Conservation (phyloP, 2,113 vertebrate species). For the Podarcis muralis region DNA sequence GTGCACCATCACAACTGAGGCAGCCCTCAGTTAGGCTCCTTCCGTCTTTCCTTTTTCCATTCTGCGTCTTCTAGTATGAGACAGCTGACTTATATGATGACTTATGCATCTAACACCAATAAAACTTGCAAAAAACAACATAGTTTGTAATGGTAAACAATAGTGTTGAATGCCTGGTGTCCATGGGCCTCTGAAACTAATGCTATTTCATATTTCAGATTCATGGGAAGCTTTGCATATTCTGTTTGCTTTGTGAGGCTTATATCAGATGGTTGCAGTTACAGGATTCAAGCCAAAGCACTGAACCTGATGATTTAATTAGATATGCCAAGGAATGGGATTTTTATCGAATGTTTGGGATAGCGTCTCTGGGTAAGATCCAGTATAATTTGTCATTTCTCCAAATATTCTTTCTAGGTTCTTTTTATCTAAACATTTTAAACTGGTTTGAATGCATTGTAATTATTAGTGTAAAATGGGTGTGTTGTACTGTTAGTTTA, state of each 20-base stretch:
- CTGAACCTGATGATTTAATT: constrained; percentile 92
- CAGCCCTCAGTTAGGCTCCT: not conserved
- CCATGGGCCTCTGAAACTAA: constrained; percentile 10
- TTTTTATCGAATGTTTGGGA: constrained; percentile 92
- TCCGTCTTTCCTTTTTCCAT: not conserved
- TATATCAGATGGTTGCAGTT: constrained; percentile 92
- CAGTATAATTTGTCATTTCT: not conserved
- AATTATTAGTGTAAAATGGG: not conserved
- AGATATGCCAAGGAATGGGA: constrained; percentile 98
- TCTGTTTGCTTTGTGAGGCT: constrained; percentile 95
- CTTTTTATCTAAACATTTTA: constrained; percentile 5
- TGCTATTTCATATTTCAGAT: constrained; percentile 78
- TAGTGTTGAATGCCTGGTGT: not conserved
- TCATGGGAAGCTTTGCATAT: constrained; percentile 93
- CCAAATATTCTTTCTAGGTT: not conserved
- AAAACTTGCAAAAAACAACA: not conserved
- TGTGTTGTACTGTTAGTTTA: not conserved
- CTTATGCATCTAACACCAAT: not conserved
- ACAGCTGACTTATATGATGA: not conserved
- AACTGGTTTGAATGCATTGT: not conserved
- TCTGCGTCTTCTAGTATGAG: not conserved
- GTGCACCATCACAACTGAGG: not conserved
- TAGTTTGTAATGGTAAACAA: constrained; percentile 16
- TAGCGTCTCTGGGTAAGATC: constrained; percentile 88
- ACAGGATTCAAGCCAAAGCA: constrained; percentile 85